Evolutionary conservation across 2,113 vertebrate genomes (phyloP).

Genomic region (Raphicerus campestris): DNA sequence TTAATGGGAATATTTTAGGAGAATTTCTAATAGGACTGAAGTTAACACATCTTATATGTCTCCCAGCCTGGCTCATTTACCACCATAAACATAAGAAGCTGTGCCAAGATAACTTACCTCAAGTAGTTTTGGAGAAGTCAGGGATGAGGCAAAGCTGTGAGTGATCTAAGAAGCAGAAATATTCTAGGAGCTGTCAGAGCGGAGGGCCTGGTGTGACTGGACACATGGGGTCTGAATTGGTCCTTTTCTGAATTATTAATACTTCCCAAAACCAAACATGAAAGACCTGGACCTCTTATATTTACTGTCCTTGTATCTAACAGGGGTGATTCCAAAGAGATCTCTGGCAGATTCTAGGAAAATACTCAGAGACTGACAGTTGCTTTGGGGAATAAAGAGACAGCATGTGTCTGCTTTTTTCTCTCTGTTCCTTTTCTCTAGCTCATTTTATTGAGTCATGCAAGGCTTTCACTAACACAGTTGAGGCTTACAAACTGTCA

Average conservation of each 20-base stretch:
- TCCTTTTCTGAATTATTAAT: slow-evolving; percentile 46
- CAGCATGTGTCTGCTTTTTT: background rate
- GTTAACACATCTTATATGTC: slow-evolving; percentile 29
- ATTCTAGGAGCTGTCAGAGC: background rate
- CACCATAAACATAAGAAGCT: slow-evolving; percentile 17
- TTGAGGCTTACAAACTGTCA: slow-evolving; percentile 66
- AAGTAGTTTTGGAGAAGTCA: slow-evolving; percentile 5
- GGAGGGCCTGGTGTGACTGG: background rate
- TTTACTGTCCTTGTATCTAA: slow-evolving; percentile 14
- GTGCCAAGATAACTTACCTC: background rate
- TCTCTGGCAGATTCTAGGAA: slow-evolving; percentile 49
- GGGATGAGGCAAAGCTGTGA: background rate
- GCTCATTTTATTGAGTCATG: slow-evolving; percentile 64
- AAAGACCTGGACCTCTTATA: slow-evolving; percentile 31
- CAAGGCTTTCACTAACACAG: slow-evolving; percentile 65
- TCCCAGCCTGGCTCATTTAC: slow-evolving; percentile 21
- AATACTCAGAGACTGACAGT: slow-evolving; percentile 48
- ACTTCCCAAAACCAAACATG: slow-evolving; percentile 21
- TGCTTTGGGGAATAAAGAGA: slow-evolving; percentile 52
- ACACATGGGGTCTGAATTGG: background rate
- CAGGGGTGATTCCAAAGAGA: background rate
- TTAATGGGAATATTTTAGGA: slow-evolving; percentile 10
- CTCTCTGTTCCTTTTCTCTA: slow-evolving; percentile 39
- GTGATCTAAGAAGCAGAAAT: background rate
- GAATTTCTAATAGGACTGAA: slow-evolving; percentile 35